Evolutionary conservation across 30 jellyfish, hydroid and myxozoan species (phyloP), one percentile per base, ranked within the genome.

Genomic region (Turritopsis dohrnii): DNA sequence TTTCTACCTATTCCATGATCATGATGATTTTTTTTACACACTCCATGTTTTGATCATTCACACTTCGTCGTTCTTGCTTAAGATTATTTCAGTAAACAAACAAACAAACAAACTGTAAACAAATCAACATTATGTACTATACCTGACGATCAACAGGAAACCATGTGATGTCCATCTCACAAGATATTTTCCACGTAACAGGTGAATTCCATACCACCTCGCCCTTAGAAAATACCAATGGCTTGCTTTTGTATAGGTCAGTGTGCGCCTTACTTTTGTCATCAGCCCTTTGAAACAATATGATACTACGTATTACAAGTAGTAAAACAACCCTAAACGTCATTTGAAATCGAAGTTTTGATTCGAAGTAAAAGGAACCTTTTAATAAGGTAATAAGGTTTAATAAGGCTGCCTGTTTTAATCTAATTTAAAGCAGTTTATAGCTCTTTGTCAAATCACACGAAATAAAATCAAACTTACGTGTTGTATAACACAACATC

Each of bases 71-170:
- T n/a, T n/a, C n/a, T n/a, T n/a, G n/a, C n/a, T n/a, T n/a, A n/a
- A n/a, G n/a, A n/a, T n/a, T n/a, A n/a, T n/a, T n/a, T n/a, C n/a
- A n/a, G n/a, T n/a, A n/a, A n/a, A n/a, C n/a, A n/a, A n/a, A n/a
- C n/a, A n/a, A 41, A 41, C 9, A 41, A 41, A 41, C 60, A 41
- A 41, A 41, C 13, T 5, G 60, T 3, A 41, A 13, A 41, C 13
- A 69, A 7, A 19, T 69, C 28, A 69, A 7, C 30, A 60, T 60
- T 60, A 23, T 21, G 22, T 60, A 60, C 73, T 60, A 17, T 79
- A 79, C 85, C 85, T 89, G 96, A 21, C 79, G 1, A 30, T 89
- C 96, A 27, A 84, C 81, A 21, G 96, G 96, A 80, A 89, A 89
- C 94, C 94, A 84, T 27, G 92, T 89, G 25, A 89, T 85, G 52